These are phyloP conservation scores for Helicoverpa armigera DNA, from an alignment of 1,140 invertebrate genomes.

Conservation along the genomic window DNA sequence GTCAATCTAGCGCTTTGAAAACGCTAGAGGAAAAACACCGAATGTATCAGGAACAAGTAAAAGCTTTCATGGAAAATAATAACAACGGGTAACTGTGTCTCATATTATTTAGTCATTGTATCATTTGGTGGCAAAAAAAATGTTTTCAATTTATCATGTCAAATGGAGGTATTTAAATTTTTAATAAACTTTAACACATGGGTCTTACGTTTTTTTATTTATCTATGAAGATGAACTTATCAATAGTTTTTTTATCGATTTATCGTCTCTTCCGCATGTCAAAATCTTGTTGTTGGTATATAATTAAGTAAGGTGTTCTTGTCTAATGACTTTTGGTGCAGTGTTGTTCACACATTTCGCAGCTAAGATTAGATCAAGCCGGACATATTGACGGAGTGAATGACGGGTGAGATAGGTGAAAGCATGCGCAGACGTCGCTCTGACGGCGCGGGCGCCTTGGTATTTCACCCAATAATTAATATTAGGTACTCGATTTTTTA, in stretches of 20 bases:
- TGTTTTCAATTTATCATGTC: neutral
- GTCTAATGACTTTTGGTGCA: neutral
- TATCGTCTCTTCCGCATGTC: neutral
- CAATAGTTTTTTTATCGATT: neutral
- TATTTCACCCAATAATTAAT: conserved; percentile 28
- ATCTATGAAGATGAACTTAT: neutral
- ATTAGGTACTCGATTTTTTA: conserved; percentile 1
- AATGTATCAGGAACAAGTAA: conserved; percentile 79
- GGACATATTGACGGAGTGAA: conserved; percentile 26
- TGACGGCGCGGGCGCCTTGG: neutral
- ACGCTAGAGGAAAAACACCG: conserved; percentile 78
- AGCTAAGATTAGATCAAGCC: conserved; percentile 23
- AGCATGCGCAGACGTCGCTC: neutral
- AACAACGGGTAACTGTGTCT: conserved; percentile 47
- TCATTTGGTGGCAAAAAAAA: neutral
- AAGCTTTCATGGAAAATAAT: conserved; percentile 62
- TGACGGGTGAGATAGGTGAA: conserved; percentile 44
- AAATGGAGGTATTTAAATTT: conserved; percentile 11
- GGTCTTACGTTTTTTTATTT: neutral
- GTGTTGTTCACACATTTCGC: conserved; percentile 31
- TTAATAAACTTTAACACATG: conserved; percentile 11
- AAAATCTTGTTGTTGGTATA: neutral
- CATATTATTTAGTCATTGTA: neutral
- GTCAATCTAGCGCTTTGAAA: conserved; percentile 70
- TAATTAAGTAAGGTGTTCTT: neutral